Evolutionary conservation across 2,888 invertebrate species (phyloP).

Genomic region (Cerceris ruficornis): DNA sequence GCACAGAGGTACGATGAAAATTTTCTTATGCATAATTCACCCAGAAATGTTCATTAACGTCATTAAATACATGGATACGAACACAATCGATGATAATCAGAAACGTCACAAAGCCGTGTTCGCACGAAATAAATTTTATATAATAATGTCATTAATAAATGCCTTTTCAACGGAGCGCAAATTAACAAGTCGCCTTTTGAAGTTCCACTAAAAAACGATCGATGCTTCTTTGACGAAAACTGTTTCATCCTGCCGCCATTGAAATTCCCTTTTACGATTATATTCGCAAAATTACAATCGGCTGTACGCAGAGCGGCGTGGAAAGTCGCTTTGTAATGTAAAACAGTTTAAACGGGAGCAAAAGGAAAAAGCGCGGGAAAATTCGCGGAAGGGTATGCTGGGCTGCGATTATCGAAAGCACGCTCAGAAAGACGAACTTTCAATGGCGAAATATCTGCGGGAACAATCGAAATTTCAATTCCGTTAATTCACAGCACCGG

Average conservation of each 20-base stretch:
- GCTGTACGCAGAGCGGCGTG: background rate
- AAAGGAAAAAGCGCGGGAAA: constrained; percentile 4
- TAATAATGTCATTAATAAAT: too few relatives aligned
- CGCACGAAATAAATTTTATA: too few relatives aligned
- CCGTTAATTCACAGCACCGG: constrained; percentile 25
- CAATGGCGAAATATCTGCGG: background rate
- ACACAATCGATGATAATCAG: too few relatives aligned
- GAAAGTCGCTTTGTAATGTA: constrained; percentile 20
- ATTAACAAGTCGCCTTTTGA: too few relatives aligned
- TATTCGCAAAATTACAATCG: background rate
- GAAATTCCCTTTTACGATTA: background rate
- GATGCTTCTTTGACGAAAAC: background rate
- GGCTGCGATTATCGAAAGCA: constrained; percentile 23
- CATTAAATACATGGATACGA: too few relatives aligned
- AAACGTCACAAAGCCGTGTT: too few relatives aligned
- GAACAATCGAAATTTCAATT: constrained; percentile 48
- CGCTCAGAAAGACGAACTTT: background rate
- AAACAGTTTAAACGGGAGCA: constrained; percentile 1
- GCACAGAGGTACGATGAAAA: too few relatives aligned
- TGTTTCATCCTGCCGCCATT: background rate
- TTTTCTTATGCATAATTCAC: too few relatives aligned
- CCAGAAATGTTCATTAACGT: too few relatives aligned
- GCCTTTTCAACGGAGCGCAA: too few relatives aligned
- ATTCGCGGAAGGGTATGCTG: background rate
- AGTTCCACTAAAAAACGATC: too few relatives aligned